Evolutionary conservation across 2,888 invertebrate genomes (phyloP), one percentile per base, ranked within the genome.

Genomic region (Homarus gammarus): DNA sequence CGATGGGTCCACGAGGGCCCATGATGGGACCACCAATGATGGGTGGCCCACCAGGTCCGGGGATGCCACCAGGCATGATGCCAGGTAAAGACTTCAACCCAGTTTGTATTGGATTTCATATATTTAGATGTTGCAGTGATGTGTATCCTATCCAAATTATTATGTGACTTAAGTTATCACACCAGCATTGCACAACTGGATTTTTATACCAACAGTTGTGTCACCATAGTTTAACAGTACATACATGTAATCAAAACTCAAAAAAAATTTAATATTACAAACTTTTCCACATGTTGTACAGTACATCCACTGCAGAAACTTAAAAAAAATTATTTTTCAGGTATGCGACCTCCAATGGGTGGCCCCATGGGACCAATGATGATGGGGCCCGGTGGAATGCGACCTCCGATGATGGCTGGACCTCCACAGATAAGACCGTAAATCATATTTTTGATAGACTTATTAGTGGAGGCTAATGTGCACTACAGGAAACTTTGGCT

Each of bases 1-100:
- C 93, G 92, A 92, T 93, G 91, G 92, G 91, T 1, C 91, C 92
- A 6, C 61, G 92, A 27, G 92, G 89, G 33, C 92, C 92, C 0
- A 94, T 94, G 94, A 93, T 93, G 94, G 84, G 93, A 2, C 92
- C 92, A n/a, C 91, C 92, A n/a, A 95, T 95, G 92, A 92, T 92
- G 95, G 95, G 96, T 95, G 95, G 96, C 0, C 96, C 96, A 1
- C 96, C 96, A n/a, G 92, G 92, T 0, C 91, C 91, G 8, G 91
- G 91, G 31, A 91, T 91, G 91, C 91, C 88, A 27, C 91, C 90
- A 51, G 90, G 91, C 12, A 92, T 92, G 92, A 92, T 92, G 92
- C 79, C 92, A 72, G 91, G 91, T 91, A 27, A 89, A 86, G n/a
- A 51, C n/a, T n/a, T n/a, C n/a, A n/a, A n/a, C n/a, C n/a, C n/a